Conservation (phyloP, 2,888 invertebrate genomes). For the Drosophila paramelanica region DNA sequence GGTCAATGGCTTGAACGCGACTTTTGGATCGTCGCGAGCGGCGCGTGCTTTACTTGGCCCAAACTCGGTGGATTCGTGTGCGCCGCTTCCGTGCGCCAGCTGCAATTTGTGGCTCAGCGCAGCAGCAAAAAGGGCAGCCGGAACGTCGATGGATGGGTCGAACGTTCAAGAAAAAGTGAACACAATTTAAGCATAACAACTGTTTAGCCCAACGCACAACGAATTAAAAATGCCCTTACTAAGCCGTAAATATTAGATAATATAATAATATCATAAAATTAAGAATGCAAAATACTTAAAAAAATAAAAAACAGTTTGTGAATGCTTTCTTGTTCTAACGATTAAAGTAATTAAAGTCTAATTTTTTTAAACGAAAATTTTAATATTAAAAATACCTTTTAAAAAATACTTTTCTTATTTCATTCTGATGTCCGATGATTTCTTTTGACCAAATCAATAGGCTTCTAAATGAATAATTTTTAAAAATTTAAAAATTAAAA, state of each 20-base stretch:
- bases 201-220: not conserved
- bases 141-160: conserved; percentile 57
- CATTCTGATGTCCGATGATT: no score
- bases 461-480: no score
- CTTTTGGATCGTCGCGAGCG: conserved; percentile 61
- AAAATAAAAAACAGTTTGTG: no score
- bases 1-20: conserved; percentile 65
- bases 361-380: no score
- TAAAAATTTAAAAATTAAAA: no score
- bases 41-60: conserved; percentile 71
- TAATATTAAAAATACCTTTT: no score
- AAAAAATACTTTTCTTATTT: no score
- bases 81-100: conserved; percentile 74
- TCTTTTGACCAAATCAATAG: no score
- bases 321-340: no score
- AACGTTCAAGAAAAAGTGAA: conserved; percentile 20
- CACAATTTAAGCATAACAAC: conserved; percentile 38
- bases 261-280: not conserved
- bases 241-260: not conserved
- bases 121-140: conserved; percentile 57
- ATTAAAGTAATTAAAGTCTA: no score
- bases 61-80: conserved; percentile 57
- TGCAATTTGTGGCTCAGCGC: conserved; percentile 73
- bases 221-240: conserved; percentile 12
- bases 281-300: no score